phyloP scores from a whole-genome alignment of 30 jellyfish, hydroid and myxozoan species.

The Clytia hemisphaerica region DNA sequence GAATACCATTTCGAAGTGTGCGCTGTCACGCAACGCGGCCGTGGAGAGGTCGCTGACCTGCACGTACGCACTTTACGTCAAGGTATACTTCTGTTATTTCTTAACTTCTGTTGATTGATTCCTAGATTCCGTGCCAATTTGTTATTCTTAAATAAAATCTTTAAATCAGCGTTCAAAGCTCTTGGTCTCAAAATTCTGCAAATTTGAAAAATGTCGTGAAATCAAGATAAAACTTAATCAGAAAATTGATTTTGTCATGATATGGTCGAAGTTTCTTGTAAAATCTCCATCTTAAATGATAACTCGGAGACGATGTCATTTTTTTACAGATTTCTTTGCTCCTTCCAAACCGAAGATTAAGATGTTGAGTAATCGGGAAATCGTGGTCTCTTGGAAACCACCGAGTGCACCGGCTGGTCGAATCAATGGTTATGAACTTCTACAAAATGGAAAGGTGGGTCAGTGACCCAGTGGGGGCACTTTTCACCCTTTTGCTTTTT shows the following conservation, averaged over 20 bases:
- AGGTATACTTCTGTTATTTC: constrained; percentile 20
- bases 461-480: not conserved
- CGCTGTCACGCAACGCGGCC: constrained; percentile 81
- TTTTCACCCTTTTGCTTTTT: not conserved
- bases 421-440: constrained; percentile 80
- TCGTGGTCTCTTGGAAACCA: constrained; percentile 71
- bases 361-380: constrained; percentile 71
- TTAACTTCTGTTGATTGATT: not conserved
- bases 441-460: constrained; percentile 68
- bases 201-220: too few species aligned
- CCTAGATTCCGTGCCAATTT: not conserved
- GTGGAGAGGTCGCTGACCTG: constrained; percentile 61
- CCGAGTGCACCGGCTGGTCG: constrained; percentile 83
- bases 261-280: too few species aligned
- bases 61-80: constrained; percentile 59
- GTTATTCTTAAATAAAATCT: too few species aligned
- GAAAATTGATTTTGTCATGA: too few species aligned
- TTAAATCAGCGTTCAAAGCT: too few species aligned
- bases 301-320: not conserved
- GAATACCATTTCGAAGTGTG: constrained; percentile 83
- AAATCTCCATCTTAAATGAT: too few species aligned
- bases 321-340: constrained; percentile 51
- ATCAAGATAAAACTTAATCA: too few species aligned
- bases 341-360: constrained; percentile 75
- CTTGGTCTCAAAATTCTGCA: too few species aligned